Evolutionary conservation across 2,888 invertebrate species (phyloP).

Genomic region (Harpalus rubripes): DNA sequence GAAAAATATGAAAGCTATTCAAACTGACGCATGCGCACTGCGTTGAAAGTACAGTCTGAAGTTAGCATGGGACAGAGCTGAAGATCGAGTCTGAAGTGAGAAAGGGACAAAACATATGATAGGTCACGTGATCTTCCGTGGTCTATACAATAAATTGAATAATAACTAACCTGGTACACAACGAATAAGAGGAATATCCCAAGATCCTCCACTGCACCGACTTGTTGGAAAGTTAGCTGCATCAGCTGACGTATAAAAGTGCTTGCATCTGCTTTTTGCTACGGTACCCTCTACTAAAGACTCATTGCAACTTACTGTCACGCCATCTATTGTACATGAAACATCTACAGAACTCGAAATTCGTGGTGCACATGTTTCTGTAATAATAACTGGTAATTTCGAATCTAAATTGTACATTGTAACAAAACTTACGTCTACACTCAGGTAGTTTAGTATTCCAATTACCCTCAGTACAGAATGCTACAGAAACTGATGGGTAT

Average conservation of each 20-base stretch:
- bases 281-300: constrained; percentile 62
- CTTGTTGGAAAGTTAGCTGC: constrained; percentile 1
- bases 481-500: constrained; percentile 6
- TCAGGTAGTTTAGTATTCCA: constrained; percentile 4
- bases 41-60: too few relatives aligned
- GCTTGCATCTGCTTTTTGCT: constrained; percentile 59
- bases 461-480: not conserved
- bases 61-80: too few relatives aligned
- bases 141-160: too few relatives aligned
- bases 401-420: not conserved
- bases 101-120: too few relatives aligned
- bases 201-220: constrained; percentile 59
- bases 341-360: constrained; percentile 54
- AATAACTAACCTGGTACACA: constrained; percentile 61
- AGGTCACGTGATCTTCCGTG: too few relatives aligned
- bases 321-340: constrained; percentile 44
- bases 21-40: too few relatives aligned
- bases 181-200: constrained; percentile 58
- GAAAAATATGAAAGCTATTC: too few relatives aligned
- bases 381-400: not conserved
- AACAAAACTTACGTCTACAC: constrained; percentile 46
- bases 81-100: too few relatives aligned
- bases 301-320: constrained; percentile 37
- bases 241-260: constrained; percentile 26
- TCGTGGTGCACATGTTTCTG: constrained; percentile 59